Conservation (phyloP, 2,888 invertebrate genomes). For the Hypercompe scribonia region DNA sequence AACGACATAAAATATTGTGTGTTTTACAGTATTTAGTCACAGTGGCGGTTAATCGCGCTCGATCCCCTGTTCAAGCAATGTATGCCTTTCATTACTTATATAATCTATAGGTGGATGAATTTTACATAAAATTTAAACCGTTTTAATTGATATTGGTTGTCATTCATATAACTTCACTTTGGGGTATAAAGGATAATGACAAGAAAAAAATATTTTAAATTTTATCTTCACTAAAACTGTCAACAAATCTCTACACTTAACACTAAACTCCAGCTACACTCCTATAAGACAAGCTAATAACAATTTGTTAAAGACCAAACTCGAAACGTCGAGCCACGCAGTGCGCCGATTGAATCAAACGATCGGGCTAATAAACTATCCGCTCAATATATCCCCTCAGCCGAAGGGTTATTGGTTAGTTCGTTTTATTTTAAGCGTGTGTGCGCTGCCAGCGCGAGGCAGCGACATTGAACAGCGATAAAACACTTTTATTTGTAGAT, state of each 20-base stretch:
- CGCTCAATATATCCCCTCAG: not conserved
- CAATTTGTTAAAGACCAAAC: not conserved
- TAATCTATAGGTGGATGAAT: too few relatives aligned
- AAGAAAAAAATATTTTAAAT: not conserved
- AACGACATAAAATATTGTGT: too few relatives aligned
- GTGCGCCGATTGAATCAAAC: constrained; percentile 3
- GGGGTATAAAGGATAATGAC: not conserved
- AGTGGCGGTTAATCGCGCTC: too few relatives aligned
- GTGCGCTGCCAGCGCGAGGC: not conserved
- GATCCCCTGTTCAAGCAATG: too few relatives aligned
- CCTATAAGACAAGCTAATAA: not conserved
- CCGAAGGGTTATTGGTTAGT: not conserved
- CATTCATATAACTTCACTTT: not conserved
- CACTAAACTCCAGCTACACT: not conserved
- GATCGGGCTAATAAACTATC: constrained; percentile 5
- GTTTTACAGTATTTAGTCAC: too few relatives aligned
- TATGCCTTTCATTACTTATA: too few relatives aligned
- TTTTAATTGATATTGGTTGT: not conserved
- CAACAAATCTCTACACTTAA: not conserved
- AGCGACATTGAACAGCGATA: constrained; percentile 3
- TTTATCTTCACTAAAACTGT: not conserved
- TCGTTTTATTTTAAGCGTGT: not conserved
- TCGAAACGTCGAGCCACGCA: not conserved
- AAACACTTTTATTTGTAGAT: constrained; percentile 9
- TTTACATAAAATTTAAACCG: not conserved